Conservation (phyloP, 2,113 vertebrate species). For the Fregetta grallaria region DNA sequence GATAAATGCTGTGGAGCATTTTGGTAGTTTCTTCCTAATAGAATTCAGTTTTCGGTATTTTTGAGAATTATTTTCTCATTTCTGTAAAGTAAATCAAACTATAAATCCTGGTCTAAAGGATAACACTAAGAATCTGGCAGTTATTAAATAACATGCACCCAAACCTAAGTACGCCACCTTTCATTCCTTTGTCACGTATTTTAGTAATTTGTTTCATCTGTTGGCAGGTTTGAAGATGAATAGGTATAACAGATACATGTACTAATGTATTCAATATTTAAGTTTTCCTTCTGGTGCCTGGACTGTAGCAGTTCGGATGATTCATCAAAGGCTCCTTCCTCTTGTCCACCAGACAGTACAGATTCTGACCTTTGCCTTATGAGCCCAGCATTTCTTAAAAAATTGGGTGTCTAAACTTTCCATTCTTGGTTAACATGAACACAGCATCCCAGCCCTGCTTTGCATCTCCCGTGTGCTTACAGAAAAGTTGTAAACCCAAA, state of each 20-base stretch:
- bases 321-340: not conserved
- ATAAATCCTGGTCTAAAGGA: not conserved
- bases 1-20: not conserved
- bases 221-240: not conserved
- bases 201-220: not conserved
- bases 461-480: not conserved
- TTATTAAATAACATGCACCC: not conserved
- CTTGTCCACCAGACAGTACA: not conserved
- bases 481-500: not conserved
- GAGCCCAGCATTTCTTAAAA: not conserved
- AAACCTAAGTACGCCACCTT: not conserved
- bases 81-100: not conserved
- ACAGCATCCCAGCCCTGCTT: not conserved
- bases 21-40: not conserved
- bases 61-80: constrained; percentile 10
- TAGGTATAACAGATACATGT: not conserved
- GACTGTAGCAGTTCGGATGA: not conserved
- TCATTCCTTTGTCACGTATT: not conserved
- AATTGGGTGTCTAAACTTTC: not conserved
- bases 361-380: not conserved
- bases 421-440: not conserved
- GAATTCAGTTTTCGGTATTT: constrained; percentile 3
- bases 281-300: not conserved
- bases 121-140: not conserved
- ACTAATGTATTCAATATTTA: not conserved